A percentile compares a stretch with the other conserved stretches of the same genome.
These are phyloP conservation scores for Subacronicta megacephala DNA, from an alignment of 2,888 invertebrate genomes.

Conservation along the genomic window DNA sequence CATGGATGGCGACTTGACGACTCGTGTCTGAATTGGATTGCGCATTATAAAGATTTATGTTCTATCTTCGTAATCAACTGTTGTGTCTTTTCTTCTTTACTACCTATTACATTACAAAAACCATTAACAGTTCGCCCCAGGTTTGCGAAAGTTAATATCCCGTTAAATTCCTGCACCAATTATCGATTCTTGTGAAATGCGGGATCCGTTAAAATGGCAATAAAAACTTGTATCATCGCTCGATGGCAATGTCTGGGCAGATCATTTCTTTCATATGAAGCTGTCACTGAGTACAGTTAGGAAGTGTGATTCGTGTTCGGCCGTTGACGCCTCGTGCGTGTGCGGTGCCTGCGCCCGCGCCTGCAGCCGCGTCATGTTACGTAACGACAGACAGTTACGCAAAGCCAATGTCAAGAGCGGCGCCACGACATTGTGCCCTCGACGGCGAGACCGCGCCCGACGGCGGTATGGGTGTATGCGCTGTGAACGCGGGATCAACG, in stretches of 20 bases:
- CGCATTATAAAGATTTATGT: neutral
- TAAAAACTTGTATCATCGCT: slow-evolving; percentile 56
- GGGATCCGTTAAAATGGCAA: slow-evolving; percentile 59
- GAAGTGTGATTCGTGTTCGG: slow-evolving; percentile 50
- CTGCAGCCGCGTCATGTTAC: slow-evolving; percentile 58
- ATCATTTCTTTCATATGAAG: slow-evolving; percentile 53
- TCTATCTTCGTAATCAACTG: slow-evolving; percentile 7
- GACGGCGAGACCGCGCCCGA: slow-evolving; percentile 23
- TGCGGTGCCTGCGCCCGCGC: slow-evolving; percentile 43
- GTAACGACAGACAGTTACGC: slow-evolving; percentile 73
- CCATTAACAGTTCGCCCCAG: slow-evolving; percentile 46
- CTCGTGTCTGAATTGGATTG: slow-evolving; percentile 6
- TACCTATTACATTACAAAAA: slow-evolving; percentile 16
- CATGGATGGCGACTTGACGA: neutral
- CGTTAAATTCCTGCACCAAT: slow-evolving; percentile 64
- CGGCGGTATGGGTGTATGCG: too few relatives aligned
- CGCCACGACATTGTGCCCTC: slow-evolving; percentile 61
- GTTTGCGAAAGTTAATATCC: slow-evolving; percentile 57
- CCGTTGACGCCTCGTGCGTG: slow-evolving; percentile 54
- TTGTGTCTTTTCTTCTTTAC: slow-evolving; percentile 8
- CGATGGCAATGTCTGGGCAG: slow-evolving; percentile 40
- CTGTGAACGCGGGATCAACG: slow-evolving; percentile 67
- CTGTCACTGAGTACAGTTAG: slow-evolving; percentile 55
- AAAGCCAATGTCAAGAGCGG: slow-evolving; percentile 85
- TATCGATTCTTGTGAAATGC: slow-evolving; percentile 52